Conservation (phyloP, 1,140 invertebrate species). For the Plutomurus gul region DNA sequence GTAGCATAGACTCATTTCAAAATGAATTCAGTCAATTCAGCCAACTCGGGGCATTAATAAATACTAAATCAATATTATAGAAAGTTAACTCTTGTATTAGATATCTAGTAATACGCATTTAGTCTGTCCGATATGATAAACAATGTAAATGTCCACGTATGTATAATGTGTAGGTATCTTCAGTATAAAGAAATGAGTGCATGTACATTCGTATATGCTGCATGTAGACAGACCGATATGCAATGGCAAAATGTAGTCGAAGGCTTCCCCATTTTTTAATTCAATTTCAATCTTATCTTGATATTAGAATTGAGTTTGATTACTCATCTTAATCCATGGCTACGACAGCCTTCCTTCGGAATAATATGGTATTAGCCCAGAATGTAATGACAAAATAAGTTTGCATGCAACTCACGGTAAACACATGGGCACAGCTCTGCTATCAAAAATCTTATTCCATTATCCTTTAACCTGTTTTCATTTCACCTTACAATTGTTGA, state of each 20-base stretch:
- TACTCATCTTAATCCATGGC: neutral
- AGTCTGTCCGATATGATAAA: neutral
- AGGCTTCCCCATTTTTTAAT: constrained; percentile 8
- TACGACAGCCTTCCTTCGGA: neutral
- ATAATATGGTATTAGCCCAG: constrained; percentile 1
- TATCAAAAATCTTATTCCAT: too few relatives aligned
- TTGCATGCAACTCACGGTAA: constrained; percentile 1
- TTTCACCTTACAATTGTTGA: too few relatives aligned
- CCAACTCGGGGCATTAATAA: neutral
- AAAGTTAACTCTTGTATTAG: neutral
- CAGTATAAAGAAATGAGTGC: too few relatives aligned
- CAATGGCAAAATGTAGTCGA: too few relatives aligned
- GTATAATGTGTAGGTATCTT: neutral
- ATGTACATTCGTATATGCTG: neutral
- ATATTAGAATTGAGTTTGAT: neutral
- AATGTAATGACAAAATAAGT: constrained; percentile 7
- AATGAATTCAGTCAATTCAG: neutral
- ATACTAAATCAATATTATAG: neutral
- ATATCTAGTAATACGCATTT: neutral
- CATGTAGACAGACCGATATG: neutral
- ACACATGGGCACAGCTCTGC: too few relatives aligned
- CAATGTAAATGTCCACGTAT: neutral
- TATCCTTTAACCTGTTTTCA: too few relatives aligned
- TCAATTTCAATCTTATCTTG: constrained; percentile 4
- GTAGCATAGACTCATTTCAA: neutral